Evolutionary conservation across 2,888 invertebrate genomes (phyloP).

Genomic region (Exephanes ischioxanthus): DNA sequence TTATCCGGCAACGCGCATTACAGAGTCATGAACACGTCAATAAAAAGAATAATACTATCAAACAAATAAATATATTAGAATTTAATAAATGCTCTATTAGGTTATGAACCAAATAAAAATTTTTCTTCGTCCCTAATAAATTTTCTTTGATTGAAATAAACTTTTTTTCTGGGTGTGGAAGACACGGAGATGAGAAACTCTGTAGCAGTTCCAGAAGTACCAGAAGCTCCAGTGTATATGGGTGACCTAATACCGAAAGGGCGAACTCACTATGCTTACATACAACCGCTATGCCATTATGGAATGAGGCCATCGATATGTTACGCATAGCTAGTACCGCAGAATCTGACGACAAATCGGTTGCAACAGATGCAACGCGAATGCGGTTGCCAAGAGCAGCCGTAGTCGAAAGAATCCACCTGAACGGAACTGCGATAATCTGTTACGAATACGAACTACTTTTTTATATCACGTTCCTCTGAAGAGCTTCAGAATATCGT

Average conservation of each 20-base stretch:
- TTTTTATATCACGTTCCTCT: background rate
- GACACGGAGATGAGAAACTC: slow-evolving; percentile 72
- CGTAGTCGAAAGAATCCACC: background rate
- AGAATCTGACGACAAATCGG: slow-evolving; percentile 75
- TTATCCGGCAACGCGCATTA: no score
- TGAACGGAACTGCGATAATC: background rate
- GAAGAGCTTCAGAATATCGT: background rate
- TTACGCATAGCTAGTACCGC: background rate
- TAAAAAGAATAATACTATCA: no score
- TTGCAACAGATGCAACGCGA: slow-evolving; percentile 75
- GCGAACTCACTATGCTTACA: no score
- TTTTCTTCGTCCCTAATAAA: no score
- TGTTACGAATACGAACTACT: background rate
- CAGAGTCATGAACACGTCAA: no score
- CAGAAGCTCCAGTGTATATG: background rate
- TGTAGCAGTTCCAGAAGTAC: background rate
- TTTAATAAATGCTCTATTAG: no score
- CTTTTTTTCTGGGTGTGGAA: slow-evolving; percentile 36
- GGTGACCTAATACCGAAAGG: no score
- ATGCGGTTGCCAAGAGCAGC: slow-evolving; percentile 69
- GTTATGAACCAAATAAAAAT: no score
- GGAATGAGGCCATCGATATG: background rate
- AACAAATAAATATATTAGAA: no score
- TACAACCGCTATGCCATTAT: no score
- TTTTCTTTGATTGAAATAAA: no score